phyloP scores from a whole-genome alignment of 2,888 invertebrate genomes.

The Protodeltote pygarga region DNA sequence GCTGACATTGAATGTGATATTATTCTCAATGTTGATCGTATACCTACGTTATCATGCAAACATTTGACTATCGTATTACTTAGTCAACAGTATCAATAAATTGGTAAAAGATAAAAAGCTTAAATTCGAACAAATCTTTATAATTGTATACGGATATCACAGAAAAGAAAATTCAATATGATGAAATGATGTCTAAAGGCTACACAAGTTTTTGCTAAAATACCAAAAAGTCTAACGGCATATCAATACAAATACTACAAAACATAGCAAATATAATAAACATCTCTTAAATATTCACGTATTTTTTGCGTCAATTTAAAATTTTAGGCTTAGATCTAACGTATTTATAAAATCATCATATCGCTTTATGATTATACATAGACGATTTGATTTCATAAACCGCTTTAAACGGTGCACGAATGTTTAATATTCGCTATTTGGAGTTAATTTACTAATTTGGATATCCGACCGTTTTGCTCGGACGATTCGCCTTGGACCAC shows the following conservation, averaged over 20 bases:
- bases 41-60: no score
- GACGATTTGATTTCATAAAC: constrained; percentile 1
- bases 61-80: no score
- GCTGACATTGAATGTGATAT: no score
- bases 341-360: background rate
- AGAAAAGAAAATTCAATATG: no score
- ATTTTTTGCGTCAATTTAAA: background rate
- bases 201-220: no score
- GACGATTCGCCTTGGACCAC: constrained; percentile 74
- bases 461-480: constrained; percentile 62
- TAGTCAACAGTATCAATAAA: no score
- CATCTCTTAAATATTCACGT: background rate
- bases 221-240: background rate
- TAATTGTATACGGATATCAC: no score
- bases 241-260: background rate
- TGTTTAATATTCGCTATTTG: constrained; percentile 28
- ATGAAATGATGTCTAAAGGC: no score
- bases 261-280: background rate
- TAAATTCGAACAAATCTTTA: no score
- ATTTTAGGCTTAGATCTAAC: background rate
- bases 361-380: constrained; percentile 14
- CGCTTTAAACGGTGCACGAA: constrained; percentile 16
- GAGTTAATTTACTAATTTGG: constrained; percentile 54
- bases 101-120: no score
- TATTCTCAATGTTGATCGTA: no score